Evolutionary conservation across 2,888 invertebrate species (phyloP).

Genomic region (Trissolcus japonicus): DNA sequence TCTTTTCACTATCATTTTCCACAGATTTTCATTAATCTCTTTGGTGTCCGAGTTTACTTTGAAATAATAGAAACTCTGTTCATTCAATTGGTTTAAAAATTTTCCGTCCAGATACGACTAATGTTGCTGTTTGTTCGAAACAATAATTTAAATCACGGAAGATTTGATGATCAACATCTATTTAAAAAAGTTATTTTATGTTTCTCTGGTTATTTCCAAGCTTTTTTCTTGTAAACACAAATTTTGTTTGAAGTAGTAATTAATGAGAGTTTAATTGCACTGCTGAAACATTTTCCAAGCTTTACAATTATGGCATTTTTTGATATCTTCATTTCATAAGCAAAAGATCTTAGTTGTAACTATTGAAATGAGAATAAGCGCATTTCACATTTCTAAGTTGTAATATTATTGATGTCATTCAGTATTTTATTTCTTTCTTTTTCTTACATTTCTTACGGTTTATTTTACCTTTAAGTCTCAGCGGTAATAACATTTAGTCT

Average conservation of each 20-base stretch:
- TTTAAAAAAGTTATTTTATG: too few relatives aligned
- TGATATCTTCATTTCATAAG: conserved; percentile 9
- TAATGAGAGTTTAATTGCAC: too few relatives aligned
- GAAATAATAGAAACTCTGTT: background rate
- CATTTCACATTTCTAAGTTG: conserved; percentile 25
- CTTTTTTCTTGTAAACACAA: background rate
- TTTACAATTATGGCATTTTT: background rate
- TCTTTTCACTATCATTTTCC: conserved; percentile 28
- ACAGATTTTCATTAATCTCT: conserved; percentile 26
- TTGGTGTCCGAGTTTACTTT: background rate
- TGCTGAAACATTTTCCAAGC: too few relatives aligned
- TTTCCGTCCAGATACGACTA: too few relatives aligned
- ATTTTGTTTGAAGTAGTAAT: background rate
- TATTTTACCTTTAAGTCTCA: conserved; percentile 43
- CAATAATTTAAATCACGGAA: too few relatives aligned
- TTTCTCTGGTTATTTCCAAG: background rate
- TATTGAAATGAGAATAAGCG: conserved; percentile 18
- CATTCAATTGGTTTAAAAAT: too few relatives aligned
- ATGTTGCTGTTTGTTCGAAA: too few relatives aligned
- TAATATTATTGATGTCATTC: conserved; percentile 26
- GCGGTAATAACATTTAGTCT: conserved; percentile 47
- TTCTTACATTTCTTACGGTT: too few relatives aligned
- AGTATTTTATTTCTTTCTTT: conserved; percentile 10
- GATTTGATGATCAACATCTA: too few relatives aligned
- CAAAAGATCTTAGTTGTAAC: background rate